A percentile compares a stretch with the other conserved stretches of the same genome.
phyloP scores from a whole-genome alignment of 2,888 invertebrate species.

The Auanema freiburgensis region DNA sequence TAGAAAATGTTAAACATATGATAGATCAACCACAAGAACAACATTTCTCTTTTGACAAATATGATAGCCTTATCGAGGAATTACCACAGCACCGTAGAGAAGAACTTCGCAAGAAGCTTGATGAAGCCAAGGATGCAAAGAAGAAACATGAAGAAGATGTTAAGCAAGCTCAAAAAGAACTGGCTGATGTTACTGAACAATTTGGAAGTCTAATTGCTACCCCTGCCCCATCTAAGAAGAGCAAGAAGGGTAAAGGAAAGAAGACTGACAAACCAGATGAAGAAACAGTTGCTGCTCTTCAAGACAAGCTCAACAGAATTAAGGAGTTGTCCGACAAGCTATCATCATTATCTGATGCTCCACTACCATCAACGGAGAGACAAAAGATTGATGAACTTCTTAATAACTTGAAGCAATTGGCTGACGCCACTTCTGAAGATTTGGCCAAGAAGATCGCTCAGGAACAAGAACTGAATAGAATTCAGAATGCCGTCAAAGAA shows the following conservation, averaged over 20 bases:
- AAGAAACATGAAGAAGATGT: conserved; percentile 17
- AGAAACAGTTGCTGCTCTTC: too few species aligned
- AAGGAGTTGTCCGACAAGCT: too few species aligned
- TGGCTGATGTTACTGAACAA: conserved; percentile 10
- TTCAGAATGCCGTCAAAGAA: too few species aligned
- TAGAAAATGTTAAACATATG: conserved; percentile 1
- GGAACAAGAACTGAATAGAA: conserved; percentile 14
- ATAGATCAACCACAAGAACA: neutral
- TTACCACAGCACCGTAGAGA: conserved; percentile 29
- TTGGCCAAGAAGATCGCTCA: too few species aligned
- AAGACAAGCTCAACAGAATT: too few species aligned
- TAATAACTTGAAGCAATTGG: too few species aligned
- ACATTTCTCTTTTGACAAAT: conserved; percentile 12
- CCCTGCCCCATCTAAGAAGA: too few species aligned
- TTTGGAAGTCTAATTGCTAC: too few species aligned
- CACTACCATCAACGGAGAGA: conserved; percentile 10
- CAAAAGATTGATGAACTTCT: conserved; percentile 27
- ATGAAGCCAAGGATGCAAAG: conserved; percentile 30
- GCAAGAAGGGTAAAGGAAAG: too few species aligned
- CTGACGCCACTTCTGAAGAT: too few species aligned
- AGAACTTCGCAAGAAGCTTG: conserved; percentile 32
- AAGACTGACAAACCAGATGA: too few species aligned
- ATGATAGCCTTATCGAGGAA: conserved; percentile 26
- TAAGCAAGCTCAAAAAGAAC: conserved; percentile 3
- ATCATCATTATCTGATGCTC: too few species aligned